Conservation (phyloP, 2,113 vertebrate species). For the Pomatorhinus ruficollis region DNA sequence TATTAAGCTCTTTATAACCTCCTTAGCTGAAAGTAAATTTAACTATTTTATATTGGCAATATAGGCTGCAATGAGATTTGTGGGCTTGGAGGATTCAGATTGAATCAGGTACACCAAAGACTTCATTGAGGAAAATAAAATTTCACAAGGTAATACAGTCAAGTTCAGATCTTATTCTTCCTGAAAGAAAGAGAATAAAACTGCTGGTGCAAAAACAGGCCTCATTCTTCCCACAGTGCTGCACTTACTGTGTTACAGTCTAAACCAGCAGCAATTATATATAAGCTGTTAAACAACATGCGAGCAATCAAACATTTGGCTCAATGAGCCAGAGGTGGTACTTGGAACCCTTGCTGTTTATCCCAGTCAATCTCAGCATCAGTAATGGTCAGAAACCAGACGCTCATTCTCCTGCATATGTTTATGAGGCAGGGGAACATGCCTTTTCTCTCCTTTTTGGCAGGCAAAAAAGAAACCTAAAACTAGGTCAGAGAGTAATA, state of each 20-base stretch:
- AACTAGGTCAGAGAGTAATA: not conserved
- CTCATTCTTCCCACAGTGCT: not conserved
- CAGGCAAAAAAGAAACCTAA: not conserved
- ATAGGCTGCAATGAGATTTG: not conserved
- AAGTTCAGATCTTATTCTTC: not conserved
- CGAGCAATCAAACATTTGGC: constrained; percentile 20
- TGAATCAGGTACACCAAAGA: not conserved
- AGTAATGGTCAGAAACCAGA: constrained; percentile 10
- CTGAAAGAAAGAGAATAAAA: constrained; percentile 4
- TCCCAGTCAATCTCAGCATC: constrained; percentile 32
- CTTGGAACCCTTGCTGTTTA: constrained; percentile 35
- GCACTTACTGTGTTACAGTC: not conserved
- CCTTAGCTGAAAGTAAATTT: not conserved
- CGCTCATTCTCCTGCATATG: not conserved
- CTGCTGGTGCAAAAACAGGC: not conserved
- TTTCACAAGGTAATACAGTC: not conserved
- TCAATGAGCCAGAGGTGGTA: constrained; percentile 46
- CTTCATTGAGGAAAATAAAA: not conserved
- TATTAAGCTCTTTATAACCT: not conserved
- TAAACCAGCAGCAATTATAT: constrained; percentile 39
- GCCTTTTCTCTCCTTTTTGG: not conserved
- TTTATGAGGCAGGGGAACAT: not conserved
- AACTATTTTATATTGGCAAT: not conserved
- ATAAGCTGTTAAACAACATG: constrained; percentile 40
- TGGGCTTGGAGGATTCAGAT: not conserved